Evolutionary conservation across 2,113 vertebrate species (phyloP), one percentile per base, ranked within the genome.

Genomic region (Eretmochelys imbricata): DNA sequence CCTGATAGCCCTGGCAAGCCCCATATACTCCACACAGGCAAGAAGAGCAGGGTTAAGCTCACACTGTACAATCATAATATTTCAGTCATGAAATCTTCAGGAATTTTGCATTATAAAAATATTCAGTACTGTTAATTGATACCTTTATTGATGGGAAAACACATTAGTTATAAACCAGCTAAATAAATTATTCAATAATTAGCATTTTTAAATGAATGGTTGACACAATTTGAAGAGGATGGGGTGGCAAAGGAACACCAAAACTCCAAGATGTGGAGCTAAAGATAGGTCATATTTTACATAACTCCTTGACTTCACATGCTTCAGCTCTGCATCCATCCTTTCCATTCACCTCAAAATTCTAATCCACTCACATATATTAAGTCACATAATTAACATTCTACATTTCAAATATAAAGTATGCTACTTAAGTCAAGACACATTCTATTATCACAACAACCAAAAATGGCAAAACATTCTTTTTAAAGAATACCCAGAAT

Each of bases 351-450:
- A 84, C 84, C 53, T 87, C 81, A 90, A 55, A 76, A 91, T 89
- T 89, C 53, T 46, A 76, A 38, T 91, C 96, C 65, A 93, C 78
- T 94, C 57, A 81, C 31, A 5, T 79, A 65, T 82, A 90, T 80
- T 96, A 95, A 79, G 81, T 29, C 72, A 92, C 57, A 94, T 5
- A 89, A 42, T 31, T 83, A 80, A 48, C 16, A 93, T 69, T 85
- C 49, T 57, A 79, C 42, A 59, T 20, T 84, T 42, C 65, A 93
- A 89, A 76, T 3, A 1, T 75, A 78, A 86, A 92, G 5, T 20
- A 76, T 14, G 13, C 16, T 54, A 5, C 2, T 31, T 8, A 8
- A 48, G 12, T 27, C 49, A 87, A 62, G 62, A 38, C 78, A 87
- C 69, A 3, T 54, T 38, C 54, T 55, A 69, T 88, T 69, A 83